Percentiles rank a stretch among this genome's conserved stretches.
Conservation (phyloP, 2,113 vertebrate genomes). For the Brachionichthys hirsutus region DNA sequence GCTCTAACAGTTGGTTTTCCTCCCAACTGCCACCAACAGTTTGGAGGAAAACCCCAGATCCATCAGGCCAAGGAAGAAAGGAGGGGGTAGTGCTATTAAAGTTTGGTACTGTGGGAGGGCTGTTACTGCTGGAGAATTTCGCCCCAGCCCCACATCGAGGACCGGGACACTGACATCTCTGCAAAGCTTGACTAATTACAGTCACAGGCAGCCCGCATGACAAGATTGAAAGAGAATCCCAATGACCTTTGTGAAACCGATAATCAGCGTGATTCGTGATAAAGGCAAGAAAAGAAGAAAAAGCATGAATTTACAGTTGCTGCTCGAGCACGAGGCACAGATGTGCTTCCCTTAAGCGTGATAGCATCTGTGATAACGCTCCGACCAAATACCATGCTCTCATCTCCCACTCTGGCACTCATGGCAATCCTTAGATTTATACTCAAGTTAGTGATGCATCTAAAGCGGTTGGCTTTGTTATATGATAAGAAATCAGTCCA, state of each 20-base stretch:
- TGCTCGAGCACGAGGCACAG: slow-evolving; percentile 34
- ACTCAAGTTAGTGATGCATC: too few species aligned
- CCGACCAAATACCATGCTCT: neutral
- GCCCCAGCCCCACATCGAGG: slow-evolving; percentile 15
- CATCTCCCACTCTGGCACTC: neutral
- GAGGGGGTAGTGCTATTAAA: slow-evolving; percentile 11
- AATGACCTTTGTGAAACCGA: slow-evolving; percentile 29
- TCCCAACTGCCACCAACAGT: slow-evolving; percentile 35
- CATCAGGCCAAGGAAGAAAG: slow-evolving; percentile 10
- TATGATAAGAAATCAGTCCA: neutral
- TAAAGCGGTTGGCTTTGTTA: neutral
- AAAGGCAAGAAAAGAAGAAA: neutral
- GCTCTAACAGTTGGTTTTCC: slow-evolving; percentile 1
- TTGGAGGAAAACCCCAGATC: slow-evolving; percentile 40
- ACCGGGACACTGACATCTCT: slow-evolving; percentile 40
- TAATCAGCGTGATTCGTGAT: slow-evolving; percentile 13
- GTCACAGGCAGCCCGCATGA: slow-evolving; percentile 18
- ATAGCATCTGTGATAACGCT: slow-evolving; percentile 56
- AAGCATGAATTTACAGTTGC: slow-evolving; percentile 14
- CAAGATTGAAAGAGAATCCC: slow-evolving; percentile 24
- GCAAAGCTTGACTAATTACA: slow-evolving; percentile 35
- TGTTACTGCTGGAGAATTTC: slow-evolving; percentile 38
- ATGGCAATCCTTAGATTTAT: too few species aligned
- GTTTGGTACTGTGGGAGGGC: slow-evolving; percentile 9
- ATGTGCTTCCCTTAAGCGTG: slow-evolving; percentile 57